A percentile compares a stretch with the other conserved stretches of the same genome.
Evolutionary conservation across 2,888 invertebrate species (phyloP).

Genomic region (Tanytarsus gracilentus): DNA sequence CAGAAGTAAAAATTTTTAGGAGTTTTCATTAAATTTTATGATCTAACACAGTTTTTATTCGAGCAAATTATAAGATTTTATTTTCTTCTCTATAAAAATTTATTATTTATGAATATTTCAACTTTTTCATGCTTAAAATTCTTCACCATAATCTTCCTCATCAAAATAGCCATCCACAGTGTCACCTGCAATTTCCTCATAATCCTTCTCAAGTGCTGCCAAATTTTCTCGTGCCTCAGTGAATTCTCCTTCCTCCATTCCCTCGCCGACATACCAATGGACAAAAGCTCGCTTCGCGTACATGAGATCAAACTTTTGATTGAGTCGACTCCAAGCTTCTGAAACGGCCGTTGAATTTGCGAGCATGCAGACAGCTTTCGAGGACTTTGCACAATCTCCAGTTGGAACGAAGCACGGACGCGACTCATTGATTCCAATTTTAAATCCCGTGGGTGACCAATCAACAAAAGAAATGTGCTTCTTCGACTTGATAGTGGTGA

Average conservation of each 20-base stretch:
- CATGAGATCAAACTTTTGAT: constrained; percentile 95
- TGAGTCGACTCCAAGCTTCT: constrained; percentile 92
- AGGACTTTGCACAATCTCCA: constrained; percentile 88
- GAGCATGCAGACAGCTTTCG: constrained; percentile 96
- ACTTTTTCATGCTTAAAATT: no score
- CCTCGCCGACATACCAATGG: constrained; percentile 86
- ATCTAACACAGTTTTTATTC: no score
- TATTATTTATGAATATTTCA: no score
- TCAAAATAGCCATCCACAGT: constrained; percentile 75
- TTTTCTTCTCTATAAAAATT: no score
- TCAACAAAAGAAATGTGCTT: constrained; percentile 88
- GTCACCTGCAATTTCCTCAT: constrained; percentile 82
- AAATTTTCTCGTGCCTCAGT: constrained; percentile 70
- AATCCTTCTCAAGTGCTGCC: constrained; percentile 75
- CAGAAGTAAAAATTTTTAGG: no score
- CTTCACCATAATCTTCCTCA: no score
- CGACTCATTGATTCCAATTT: constrained; percentile 80
- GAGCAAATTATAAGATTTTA: no score
- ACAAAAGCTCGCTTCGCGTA: constrained; percentile 96
- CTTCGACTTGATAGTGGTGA: constrained; percentile 92
- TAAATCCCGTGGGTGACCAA: constrained; percentile 74
- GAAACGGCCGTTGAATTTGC: constrained; percentile 96
- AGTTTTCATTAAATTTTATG: no score
- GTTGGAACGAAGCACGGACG: constrained; percentile 92
- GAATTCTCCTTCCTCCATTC: constrained; percentile 82